phyloP scores from a whole-genome alignment of 2,797 vertebrate species.

The Philypnodon macrostomus region DNA sequence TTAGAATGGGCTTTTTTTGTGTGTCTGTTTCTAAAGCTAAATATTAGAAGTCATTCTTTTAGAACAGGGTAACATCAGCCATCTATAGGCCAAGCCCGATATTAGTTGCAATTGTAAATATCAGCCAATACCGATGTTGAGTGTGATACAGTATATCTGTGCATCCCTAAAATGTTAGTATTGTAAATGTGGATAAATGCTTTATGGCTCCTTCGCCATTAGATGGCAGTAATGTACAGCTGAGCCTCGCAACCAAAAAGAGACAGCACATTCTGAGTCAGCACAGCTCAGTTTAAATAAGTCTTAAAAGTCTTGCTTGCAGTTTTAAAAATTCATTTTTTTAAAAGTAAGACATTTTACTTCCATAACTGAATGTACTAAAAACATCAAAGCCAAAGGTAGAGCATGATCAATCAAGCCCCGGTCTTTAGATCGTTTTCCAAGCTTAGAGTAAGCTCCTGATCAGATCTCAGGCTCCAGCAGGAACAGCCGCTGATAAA shows the following conservation, averaged over 20 bases:
- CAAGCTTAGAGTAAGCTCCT: constrained; percentile 43
- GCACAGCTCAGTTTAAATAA: constrained; percentile 20
- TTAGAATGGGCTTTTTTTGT: no score
- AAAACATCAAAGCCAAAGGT: neutral
- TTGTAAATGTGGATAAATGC: no score
- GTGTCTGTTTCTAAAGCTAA: no score
- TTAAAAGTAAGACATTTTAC: no score
- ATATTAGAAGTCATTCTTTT: no score
- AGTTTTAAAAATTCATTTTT: neutral
- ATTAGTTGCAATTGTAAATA: no score
- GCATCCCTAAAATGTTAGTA: no score
- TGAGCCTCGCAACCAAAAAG: constrained; percentile 13
- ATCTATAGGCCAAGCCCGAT: no score
- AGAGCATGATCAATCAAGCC: constrained; percentile 9
- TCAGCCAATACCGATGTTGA: no score
- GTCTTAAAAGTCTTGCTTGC: constrained; percentile 5
- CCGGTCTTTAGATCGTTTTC: constrained; percentile 15
- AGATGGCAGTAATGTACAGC: constrained; percentile 82
- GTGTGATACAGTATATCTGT: no score
- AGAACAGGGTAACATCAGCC: no score
- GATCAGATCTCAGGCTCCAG: constrained; percentile 48
- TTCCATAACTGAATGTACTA: no score
- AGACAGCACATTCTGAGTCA: constrained; percentile 52
- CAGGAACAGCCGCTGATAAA: constrained; percentile 54
- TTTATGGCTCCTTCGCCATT: constrained; percentile 58